Base-by-base conservation (phyloP, 2,113 vertebrate genomes). In the Silurus glanis region DNA sequence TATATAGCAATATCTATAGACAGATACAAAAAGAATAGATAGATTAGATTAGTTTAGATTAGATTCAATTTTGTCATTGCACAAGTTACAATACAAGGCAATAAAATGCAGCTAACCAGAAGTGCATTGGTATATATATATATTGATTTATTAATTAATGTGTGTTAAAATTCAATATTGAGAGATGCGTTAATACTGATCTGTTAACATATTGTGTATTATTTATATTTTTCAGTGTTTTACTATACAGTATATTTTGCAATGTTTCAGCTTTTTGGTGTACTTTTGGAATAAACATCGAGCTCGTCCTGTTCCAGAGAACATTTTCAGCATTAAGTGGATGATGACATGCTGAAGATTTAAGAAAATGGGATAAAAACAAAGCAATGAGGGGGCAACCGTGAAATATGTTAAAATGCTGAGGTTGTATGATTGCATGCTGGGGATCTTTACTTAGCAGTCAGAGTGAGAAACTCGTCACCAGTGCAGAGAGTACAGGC, bases 381-480 rank as follows among this genome's bases (percentile, higher is more conserved):
- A 56, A 23, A 14, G 56, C 5, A 53, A 56, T 7, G n/a, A 78
- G 74, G 4, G 4, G 49, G 14, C 47, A 78, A 56, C 23, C 7
- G 58, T 58, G 23, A 79, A 72, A 25, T 51, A 72, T 47, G 23
- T 25, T 17, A 51, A 51, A 78, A 78, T 37, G 55, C 76, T 51
- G 37, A 37, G 37, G 37, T 37, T 37, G 37, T 56, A 56, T 56
- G 8, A 56, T 56, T 8, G 55, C 8, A 56, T 23, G 17, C 4
- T n/a, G 10, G 19, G 1, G 47, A 25, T 55, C 78, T 80, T 85
- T 75, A 79, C 53, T 87, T 80, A 3, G 49, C 84, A 84, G 83
- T 37, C 16, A 16, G 64, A 58, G 47, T 37, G 72, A 71, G 79
- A 82, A 89, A 83, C 86, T 85, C 86, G 86, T 59, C 84, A 59